Conservation (phyloP, 2,113 vertebrate genomes). For the Typhlomys cinereus region DNA sequence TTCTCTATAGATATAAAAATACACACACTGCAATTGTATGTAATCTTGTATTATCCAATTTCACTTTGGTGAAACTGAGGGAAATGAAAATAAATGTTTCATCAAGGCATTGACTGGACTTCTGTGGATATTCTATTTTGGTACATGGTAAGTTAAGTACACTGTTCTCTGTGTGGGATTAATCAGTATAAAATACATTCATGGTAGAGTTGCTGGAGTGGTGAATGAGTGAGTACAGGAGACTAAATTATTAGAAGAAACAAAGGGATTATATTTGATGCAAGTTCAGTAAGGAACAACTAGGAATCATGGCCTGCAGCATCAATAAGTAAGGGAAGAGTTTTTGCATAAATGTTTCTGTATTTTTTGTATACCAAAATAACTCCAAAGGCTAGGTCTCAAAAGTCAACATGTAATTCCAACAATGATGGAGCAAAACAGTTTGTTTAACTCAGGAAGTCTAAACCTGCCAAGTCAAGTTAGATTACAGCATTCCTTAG, state of each 20-base stretch:
- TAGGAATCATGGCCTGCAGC: not conserved
- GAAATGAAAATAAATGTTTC: no score
- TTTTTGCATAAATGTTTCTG: not conserved
- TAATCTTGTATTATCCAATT: no score
- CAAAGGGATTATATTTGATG: not conserved
- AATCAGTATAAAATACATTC: no score
- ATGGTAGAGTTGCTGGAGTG: not conserved
- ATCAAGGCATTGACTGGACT: no score
- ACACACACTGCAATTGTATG: no score
- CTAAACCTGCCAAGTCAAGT: slow-evolving; percentile 8
- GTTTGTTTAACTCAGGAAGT: slow-evolving; percentile 19
- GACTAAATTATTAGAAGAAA: no score
- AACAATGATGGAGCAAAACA: not conserved
- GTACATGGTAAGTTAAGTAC: no score
- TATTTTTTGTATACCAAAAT: not conserved
- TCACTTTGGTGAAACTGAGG: no score
- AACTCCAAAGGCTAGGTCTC: not conserved
- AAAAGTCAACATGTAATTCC: slow-evolving; percentile 3
- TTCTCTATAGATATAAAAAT: no score
- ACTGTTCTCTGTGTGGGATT: no score
- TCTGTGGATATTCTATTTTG: no score
- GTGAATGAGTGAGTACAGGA: not conserved
- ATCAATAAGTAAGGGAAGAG: not conserved
- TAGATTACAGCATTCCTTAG: not conserved
- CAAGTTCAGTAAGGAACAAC: not conserved